Base-by-base conservation (phyloP, 2,888 invertebrate species). In the Drosophila fulvimacula region DNA sequence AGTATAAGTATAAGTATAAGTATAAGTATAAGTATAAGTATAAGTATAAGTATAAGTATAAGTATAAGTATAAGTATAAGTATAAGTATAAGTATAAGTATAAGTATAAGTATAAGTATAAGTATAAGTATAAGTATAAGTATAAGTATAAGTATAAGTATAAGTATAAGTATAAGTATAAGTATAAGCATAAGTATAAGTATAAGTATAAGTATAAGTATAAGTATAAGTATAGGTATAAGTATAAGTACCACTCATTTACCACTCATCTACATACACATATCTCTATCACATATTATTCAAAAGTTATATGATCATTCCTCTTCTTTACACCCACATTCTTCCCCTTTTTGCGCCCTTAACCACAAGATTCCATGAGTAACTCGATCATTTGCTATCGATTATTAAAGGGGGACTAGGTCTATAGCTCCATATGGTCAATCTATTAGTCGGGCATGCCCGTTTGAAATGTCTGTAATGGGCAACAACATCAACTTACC, bases 401-500 rank as follows among this genome's bases (percentile, higher is more conserved):
- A 42, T 13, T 2, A 41, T 6, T 41, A n/a, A n/a, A n/a, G n/a
- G n/a, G n/a, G n/a, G n/a, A n/a, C n/a, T n/a, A n/a, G n/a, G n/a
- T n/a, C n/a, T n/a, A n/a, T n/a, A n/a, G n/a, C n/a, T n/a, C n/a
- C n/a, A n/a, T 13, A 5, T 21, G 6, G 24, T 5, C 1, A 17
- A 49, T 6, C 6, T 32, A 10, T 30, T 3, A 7, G 13, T 32
- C 17, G 32, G 17, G 13, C 9, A 32, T 0, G 0, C 17, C 19
- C 32, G 19, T 30, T 11, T 49, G 1, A 3, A 17, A 7, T 19
- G 3, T 6, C 1, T 19, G 44, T 10, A n/a, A 46, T 27, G n/a
- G 2, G 10, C 9, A 46, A 24, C 32, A n/a, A n/a, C n/a, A n/a
- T n/a, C n/a, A n/a, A n/a, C 82, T 86, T 63, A 86, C 82, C 84